Percentiles rank a stretch among this genome's conserved stretches.
These are phyloP conservation scores for Drosophila murphyi DNA, from an alignment of 1,140 invertebrate species.

Conservation along the genomic window DNA sequence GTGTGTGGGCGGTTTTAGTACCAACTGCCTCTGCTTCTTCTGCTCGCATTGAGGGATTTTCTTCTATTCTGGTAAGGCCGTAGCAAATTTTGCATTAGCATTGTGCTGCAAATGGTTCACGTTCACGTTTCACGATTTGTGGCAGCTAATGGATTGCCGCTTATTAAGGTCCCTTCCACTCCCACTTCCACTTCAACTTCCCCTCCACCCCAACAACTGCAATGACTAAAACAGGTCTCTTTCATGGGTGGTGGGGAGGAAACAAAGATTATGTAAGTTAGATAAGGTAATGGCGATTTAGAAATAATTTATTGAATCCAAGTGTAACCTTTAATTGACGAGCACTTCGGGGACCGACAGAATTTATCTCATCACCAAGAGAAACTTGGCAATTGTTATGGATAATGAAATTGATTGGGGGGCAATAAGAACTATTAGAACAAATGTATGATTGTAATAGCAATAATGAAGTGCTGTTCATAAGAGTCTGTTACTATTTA, in stretches of 20 bases:
- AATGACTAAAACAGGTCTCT: background rate
- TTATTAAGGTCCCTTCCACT: conserved; percentile 53
- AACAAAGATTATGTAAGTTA: conserved; percentile 21
- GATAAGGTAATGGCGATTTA: conserved; percentile 33
- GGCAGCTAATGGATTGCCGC: conserved; percentile 75
- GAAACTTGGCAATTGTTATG: background rate
- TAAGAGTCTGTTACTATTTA: too few species aligned
- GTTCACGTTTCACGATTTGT: conserved; percentile 58
- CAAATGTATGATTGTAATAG: background rate
- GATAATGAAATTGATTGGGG: background rate
- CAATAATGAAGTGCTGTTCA: too few species aligned
- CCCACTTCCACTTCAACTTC: too few species aligned
- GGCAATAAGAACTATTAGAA: background rate
- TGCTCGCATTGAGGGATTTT: conserved; percentile 34
- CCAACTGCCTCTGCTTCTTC: background rate
- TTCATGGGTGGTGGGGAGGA: conserved; percentile 9
- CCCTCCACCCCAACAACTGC: background rate
- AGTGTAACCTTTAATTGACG: conserved; percentile 26
- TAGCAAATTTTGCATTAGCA: conserved; percentile 61
- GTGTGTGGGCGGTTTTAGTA: conserved; percentile 51
- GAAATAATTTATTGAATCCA: conserved; percentile 45
- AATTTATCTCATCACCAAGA: conserved; percentile 8
- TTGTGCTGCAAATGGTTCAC: conserved; percentile 52
- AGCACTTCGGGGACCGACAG: background rate
- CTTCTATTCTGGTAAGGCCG: conserved; percentile 6